These are phyloP conservation scores for Leptinotarsa juncta DNA, from an alignment of 2,888 invertebrate species.

Conservation along the genomic window DNA sequence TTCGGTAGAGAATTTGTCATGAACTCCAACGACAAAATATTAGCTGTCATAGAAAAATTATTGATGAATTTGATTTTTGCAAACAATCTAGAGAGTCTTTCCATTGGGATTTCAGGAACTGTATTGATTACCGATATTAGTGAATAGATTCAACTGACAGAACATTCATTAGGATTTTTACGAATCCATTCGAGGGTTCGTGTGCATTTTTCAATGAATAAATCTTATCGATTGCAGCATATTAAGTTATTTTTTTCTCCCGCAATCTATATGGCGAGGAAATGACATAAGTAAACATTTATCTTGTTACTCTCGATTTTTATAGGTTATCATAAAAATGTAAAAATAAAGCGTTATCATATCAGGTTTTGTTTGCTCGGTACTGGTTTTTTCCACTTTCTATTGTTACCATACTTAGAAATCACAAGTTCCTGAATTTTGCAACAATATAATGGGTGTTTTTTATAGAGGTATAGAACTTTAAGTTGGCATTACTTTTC, in stretches of 20 bases:
- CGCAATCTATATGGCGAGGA: conserved; percentile 26
- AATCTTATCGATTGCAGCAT: conserved; percentile 4
- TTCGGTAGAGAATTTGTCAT: no score
- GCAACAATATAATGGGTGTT: not conserved
- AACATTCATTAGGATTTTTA: not conserved
- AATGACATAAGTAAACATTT: conserved; percentile 39
- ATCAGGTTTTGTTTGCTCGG: conserved; percentile 4
- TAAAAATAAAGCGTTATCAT: conserved; percentile 26
- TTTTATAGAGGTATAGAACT: no score
- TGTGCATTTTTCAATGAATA: not conserved
- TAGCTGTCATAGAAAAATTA: no score
- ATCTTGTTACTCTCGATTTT: conserved; percentile 30
- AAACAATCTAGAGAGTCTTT: no score
- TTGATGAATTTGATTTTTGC: no score
- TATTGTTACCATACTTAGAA: not conserved
- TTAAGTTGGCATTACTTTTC: no score
- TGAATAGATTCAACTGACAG: no score
- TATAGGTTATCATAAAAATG: conserved; percentile 37
- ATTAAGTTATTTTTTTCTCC: not conserved
- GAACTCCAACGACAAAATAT: no score
- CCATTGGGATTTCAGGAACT: no score
- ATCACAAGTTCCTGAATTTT: not conserved
- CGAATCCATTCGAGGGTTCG: not conserved
- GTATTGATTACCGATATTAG: no score
- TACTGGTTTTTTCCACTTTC: conserved; percentile 10